These are phyloP conservation scores for Andrena bicolor DNA, from an alignment of 2,888 invertebrate species.

Conservation along the genomic window DNA sequence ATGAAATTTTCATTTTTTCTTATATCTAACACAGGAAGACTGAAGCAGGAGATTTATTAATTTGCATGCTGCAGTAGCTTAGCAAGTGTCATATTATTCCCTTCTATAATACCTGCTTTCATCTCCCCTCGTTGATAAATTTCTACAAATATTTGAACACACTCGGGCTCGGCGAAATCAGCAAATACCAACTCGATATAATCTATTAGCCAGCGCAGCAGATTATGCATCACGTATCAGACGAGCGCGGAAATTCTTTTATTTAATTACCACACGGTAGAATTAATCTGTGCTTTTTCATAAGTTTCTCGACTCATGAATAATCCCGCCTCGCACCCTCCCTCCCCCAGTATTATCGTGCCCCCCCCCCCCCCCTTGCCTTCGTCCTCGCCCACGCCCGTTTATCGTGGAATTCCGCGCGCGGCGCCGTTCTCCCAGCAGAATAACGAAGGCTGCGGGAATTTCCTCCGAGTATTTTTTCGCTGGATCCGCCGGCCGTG, in stretches of 20 bases:
- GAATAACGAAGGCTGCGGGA: conserved; percentile 39
- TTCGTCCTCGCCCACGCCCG: background rate
- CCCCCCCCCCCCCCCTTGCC: background rate
- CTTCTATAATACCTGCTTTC: too few species aligned
- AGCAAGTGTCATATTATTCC: too few species aligned
- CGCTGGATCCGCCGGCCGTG: conserved; percentile 30
- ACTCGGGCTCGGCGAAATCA: too few species aligned
- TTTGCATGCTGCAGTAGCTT: too few species aligned
- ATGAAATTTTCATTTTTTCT: too few species aligned
- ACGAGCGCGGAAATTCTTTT: background rate
- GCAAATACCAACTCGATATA: too few species aligned
- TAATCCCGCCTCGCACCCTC: conserved; percentile 24
- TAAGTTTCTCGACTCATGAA: conserved; percentile 34
- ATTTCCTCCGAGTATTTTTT: conserved; percentile 55
- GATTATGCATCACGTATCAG: too few species aligned
- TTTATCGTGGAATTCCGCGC: conserved; percentile 25
- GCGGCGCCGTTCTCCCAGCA: conserved; percentile 11
- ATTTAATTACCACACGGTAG: background rate
- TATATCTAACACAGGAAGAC: too few species aligned
- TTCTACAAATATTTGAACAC: too few species aligned
- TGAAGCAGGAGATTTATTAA: too few species aligned
- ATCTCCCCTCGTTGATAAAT: too few species aligned
- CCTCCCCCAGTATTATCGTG: background rate
- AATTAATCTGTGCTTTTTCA: conserved; percentile 14
- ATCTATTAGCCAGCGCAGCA: too few species aligned